phyloP scores from a whole-genome alignment of 2,888 invertebrate species.

The Omphaloscelis lunosa region DNA sequence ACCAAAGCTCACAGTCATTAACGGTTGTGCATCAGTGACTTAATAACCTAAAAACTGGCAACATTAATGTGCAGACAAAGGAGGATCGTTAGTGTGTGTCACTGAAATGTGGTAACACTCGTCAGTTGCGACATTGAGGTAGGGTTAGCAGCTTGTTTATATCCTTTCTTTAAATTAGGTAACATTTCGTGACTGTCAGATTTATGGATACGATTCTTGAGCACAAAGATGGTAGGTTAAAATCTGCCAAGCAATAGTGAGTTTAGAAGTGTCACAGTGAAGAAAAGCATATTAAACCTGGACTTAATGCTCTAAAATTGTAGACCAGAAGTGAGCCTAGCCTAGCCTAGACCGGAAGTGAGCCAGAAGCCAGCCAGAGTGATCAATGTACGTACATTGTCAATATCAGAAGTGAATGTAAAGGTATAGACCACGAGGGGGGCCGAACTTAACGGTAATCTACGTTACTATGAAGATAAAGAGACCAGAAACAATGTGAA shows the following conservation, averaged over 20 bases:
- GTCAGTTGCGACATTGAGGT: slow-evolving; percentile 47
- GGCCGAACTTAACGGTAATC: no score
- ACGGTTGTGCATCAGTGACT: slow-evolving; percentile 57
- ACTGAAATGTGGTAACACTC: slow-evolving; percentile 54
- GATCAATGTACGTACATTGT: not conserved
- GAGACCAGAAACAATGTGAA: not conserved
- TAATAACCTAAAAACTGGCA: slow-evolving; percentile 58
- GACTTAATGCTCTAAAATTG: not conserved
- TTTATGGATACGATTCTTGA: slow-evolving; percentile 1
- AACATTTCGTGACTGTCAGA: slow-evolving; percentile 9
- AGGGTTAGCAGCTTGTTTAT: slow-evolving; percentile 41
- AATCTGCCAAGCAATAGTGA: not conserved
- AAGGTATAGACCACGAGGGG: no score
- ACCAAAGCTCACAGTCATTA: slow-evolving; percentile 40
- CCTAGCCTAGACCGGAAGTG: not conserved
- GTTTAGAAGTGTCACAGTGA: not conserved
- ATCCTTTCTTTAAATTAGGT: slow-evolving; percentile 20
- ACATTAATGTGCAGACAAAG: slow-evolving; percentile 63
- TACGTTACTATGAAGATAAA: no score
- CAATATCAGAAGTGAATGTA: no score
- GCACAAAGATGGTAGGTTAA: not conserved
- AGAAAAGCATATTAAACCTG: not conserved
- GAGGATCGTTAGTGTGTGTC: slow-evolving; percentile 65
- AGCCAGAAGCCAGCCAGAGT: not conserved
- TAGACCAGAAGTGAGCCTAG: not conserved